Evolutionary conservation across 2,888 invertebrate genomes (phyloP).

Genomic region (Ormyrus pomaceus): DNA sequence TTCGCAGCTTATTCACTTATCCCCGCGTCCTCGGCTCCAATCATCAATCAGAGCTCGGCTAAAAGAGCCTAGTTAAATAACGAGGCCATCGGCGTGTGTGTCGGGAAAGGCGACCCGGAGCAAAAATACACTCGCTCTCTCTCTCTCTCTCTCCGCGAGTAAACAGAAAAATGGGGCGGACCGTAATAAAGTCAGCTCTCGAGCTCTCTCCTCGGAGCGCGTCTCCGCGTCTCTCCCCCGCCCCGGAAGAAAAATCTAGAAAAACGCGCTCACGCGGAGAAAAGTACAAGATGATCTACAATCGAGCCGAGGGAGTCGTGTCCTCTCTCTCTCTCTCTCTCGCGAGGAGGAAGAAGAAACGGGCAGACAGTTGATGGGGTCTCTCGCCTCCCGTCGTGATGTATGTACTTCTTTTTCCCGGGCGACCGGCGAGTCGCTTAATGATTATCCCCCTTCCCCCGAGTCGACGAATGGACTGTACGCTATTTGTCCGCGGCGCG

Average conservation of each 20-base stretch:
- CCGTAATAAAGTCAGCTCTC: slow-evolving; percentile 3
- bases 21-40: too few relatives aligned
- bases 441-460: slow-evolving; percentile 58
- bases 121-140: background rate
- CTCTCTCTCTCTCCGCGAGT: background rate
- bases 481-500: background rate
- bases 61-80: background rate
- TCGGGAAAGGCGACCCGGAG: background rate
- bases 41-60: too few relatives aligned
- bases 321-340: too few relatives aligned
- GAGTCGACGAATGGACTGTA: slow-evolving; percentile 11
- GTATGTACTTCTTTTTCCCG: slow-evolving; percentile 52
- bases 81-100: background rate
- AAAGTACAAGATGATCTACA: slow-evolving; percentile 29
- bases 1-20: too few relatives aligned
- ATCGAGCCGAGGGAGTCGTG: slow-evolving; percentile 44
- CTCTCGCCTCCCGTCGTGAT: slow-evolving; percentile 54
- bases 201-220: background rate
- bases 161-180: slow-evolving; percentile 2
- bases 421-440: slow-evolving; percentile 57
- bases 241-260: slow-evolving; percentile 9
- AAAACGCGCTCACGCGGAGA: slow-evolving; percentile 32
- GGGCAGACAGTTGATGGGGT: slow-evolving; percentile 60
- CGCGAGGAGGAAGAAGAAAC: slow-evolving; percentile 15
- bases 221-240: too few relatives aligned